These are phyloP conservation scores for Heliconius aoede DNA, from an alignment of 2,888 invertebrate species.

Conservation along the genomic window DNA sequence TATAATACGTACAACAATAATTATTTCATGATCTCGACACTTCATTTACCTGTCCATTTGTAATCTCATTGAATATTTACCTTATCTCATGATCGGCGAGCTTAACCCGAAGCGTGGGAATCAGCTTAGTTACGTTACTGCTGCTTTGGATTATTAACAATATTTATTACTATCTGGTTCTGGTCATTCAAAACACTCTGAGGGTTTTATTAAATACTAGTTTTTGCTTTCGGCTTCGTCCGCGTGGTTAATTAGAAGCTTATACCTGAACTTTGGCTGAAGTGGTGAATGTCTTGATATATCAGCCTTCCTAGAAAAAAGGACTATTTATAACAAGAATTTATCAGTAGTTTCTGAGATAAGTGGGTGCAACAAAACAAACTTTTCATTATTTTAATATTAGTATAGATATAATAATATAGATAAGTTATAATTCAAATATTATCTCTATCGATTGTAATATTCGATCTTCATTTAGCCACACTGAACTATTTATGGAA, in stretches of 20 bases:
- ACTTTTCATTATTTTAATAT: no score
- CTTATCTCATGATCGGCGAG: slow-evolving; percentile 23
- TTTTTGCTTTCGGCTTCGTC: neutral
- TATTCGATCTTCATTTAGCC: no score
- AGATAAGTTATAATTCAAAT: no score
- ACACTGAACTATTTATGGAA: no score
- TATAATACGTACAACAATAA: neutral
- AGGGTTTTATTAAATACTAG: neutral
- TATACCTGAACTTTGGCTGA: neutral
- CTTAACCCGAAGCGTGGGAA: slow-evolving; percentile 29
- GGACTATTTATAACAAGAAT: neutral
- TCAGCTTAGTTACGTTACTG: slow-evolving; percentile 18
- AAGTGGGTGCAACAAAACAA: neutral
- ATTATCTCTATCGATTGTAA: no score
- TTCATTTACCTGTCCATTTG: slow-evolving; percentile 24
- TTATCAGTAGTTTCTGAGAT: neutral
- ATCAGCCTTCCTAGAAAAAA: neutral
- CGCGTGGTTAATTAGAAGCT: neutral
- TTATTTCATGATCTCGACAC: slow-evolving; percentile 6
- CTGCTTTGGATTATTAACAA: slow-evolving; percentile 13
- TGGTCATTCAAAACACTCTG: neutral
- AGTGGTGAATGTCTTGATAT: neutral
- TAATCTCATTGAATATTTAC: slow-evolving; percentile 26
- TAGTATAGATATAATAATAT: no score
- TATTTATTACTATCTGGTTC: slow-evolving; percentile 17